Percentiles rank a stretch among this genome's conserved stretches.
Conservation (phyloP, 2,888 invertebrate genomes). For the Metallyticus violacea region DNA sequence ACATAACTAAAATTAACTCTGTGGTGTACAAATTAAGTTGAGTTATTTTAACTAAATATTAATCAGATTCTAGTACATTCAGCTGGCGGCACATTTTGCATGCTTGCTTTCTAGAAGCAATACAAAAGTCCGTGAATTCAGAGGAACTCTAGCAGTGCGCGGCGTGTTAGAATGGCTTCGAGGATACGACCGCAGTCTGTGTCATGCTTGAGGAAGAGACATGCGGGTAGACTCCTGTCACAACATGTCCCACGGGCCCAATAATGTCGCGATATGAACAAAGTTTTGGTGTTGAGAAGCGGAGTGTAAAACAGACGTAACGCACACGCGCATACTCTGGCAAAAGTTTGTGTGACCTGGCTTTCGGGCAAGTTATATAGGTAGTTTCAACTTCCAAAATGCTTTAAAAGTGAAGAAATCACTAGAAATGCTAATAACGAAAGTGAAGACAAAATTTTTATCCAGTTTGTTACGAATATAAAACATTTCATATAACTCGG, state of each 20-base stretch:
- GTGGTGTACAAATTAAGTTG: too few species aligned
- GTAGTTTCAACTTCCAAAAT: too few species aligned
- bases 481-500: too few species aligned
- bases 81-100: too few species aligned
- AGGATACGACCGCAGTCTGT: not conserved
- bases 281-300: not conserved
- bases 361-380: too few species aligned
- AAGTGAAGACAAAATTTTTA: too few species aligned
- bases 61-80: too few species aligned
- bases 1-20: too few species aligned
- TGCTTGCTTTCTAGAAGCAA: not conserved
- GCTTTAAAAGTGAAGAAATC: too few species aligned
- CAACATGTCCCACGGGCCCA: not conserved
- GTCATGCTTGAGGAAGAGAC: not conserved
- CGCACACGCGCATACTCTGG: not conserved
- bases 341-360: not conserved
- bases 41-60: too few species aligned
- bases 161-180: not conserved
- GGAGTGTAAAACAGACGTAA: not conserved
- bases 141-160: not conserved
- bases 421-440: too few species aligned
- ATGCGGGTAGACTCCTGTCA: not conserved
- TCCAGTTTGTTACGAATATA: too few species aligned
- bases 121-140: not conserved
- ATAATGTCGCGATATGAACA: not conserved